Evolutionary conservation across 2,888 invertebrate species (phyloP), one percentile per base, ranked within the genome.

Genomic region (Myopa testacea): DNA sequence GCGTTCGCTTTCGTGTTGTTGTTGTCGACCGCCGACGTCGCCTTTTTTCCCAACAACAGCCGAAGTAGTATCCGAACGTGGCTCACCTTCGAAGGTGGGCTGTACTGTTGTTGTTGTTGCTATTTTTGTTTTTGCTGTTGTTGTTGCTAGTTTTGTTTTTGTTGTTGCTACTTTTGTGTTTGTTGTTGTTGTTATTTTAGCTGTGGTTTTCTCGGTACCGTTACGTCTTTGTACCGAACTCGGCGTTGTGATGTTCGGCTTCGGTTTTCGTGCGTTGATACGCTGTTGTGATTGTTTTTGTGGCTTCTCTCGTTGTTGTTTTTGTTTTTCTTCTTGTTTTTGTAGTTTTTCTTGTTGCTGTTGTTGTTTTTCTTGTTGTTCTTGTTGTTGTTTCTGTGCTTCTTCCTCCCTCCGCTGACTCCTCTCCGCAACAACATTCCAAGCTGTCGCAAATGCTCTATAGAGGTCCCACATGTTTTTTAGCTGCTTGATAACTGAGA

Each of bases 391-490:
- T 19, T 81, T 78, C 72, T 82, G 78, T 10, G 84, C 82, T 16
- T 79, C 58, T 50, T 79, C 67, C 38, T 79, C 69, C 60, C 72
- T 79, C 52, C 79, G 79, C 70, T 85, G 83, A 58, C 84, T 84
- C 4, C 82, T 83, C 38, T 85, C 84, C n/a, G 85, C 82, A 2
- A 88, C 82, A 3, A 84, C 77, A 74, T 83, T 84, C 88, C 88
- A 88, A 4, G 88, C 87, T 7, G 84, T 82, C 45, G 84, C 81
- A 45, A 88, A 75, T 3, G 87, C 85, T 79, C 85, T 85, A 82
- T 88, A 87, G 0, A 88, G 81, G 80, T 88, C 87, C 87, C 88
- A 87, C 74, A 88, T 81, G 77, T 84, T 86, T 69, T 87, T 87
- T 0, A 87, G 55, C 8, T 83, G 84, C 75, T 84, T 85, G 4